Conservation (phyloP, 2,113 vertebrate genomes). For the Brachypteracias leptosomus region DNA sequence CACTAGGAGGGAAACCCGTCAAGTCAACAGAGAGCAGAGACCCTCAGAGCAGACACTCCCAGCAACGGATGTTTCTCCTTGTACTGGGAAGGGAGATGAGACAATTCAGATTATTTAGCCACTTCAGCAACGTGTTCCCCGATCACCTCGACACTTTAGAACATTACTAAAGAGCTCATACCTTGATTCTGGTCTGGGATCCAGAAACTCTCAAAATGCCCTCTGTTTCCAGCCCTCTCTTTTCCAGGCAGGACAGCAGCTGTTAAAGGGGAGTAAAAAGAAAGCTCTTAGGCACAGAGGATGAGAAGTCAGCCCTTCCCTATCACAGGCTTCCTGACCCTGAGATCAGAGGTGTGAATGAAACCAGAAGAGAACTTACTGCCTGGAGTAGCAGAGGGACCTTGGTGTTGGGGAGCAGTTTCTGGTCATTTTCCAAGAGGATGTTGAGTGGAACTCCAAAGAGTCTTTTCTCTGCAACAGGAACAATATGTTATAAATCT, state of each 20-base stretch:
- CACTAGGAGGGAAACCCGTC: background rate
- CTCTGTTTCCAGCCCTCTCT: conserved; percentile 85
- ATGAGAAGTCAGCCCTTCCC: background rate
- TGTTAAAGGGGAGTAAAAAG: conserved; percentile 19
- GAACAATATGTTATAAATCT: background rate
- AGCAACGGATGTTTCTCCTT: background rate
- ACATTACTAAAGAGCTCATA: conserved; percentile 9
- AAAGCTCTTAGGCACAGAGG: background rate
- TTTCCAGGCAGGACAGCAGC: conserved; percentile 89
- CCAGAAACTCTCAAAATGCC: conserved; percentile 90
- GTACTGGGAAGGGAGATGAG: background rate
- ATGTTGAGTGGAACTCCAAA: conserved; percentile 84
- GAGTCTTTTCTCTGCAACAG: conserved; percentile 79
- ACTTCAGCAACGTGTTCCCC: background rate
- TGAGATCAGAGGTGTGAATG: background rate
- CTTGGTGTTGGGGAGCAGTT: conserved; percentile 74
- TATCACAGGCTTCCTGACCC: background rate
- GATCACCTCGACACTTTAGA: background rate
- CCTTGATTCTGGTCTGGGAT: conserved; percentile 90
- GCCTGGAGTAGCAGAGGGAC: conserved; percentile 85
- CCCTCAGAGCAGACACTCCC: background rate
- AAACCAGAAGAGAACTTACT: conserved; percentile 64
- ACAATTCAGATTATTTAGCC: background rate
- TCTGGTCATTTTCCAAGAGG: conserved; percentile 86
- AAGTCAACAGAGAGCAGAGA: background rate